Evolutionary conservation across 2,888 invertebrate genomes (phyloP).

Genomic region (Yponomeuta evonymella): DNA sequence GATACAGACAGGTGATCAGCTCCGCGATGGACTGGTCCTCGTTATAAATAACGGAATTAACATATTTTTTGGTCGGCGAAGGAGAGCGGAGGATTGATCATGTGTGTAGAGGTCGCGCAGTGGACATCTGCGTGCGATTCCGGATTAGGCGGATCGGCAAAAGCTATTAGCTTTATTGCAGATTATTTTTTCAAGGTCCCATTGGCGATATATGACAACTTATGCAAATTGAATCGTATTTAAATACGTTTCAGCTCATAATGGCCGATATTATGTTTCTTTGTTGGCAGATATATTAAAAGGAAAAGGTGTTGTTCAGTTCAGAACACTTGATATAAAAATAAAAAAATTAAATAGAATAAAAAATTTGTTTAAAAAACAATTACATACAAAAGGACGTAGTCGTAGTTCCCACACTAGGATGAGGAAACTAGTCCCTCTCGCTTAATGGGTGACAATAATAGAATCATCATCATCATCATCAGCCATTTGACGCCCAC

Average conservation of each 20-base stretch:
- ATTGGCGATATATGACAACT: constrained; percentile 18
- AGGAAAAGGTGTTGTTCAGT: neutral
- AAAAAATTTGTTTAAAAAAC: too few relatives aligned
- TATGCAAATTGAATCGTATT: constrained; percentile 12
- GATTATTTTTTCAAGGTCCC: constrained; percentile 51
- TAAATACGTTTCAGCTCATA: neutral
- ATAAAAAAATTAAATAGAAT: too few relatives aligned
- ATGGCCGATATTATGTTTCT: neutral
- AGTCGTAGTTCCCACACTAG: too few relatives aligned
- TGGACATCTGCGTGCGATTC: constrained; percentile 49
- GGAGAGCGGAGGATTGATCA: constrained; percentile 37
- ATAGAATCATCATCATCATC: too few relatives aligned
- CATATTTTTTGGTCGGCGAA: constrained; percentile 36
- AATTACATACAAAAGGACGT: too few relatives aligned
- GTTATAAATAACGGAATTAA: constrained; percentile 53
- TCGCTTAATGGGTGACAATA: too few relatives aligned
- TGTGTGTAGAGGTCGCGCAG: constrained; percentile 48
- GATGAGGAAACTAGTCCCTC: too few relatives aligned
- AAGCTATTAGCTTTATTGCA: constrained; percentile 31
- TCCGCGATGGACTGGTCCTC: constrained; percentile 23
- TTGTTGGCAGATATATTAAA: neutral
- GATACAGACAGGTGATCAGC: constrained; percentile 11
- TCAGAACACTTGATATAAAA: too few relatives aligned
- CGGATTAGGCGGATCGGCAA: constrained; percentile 43
- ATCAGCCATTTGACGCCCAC: too few relatives aligned